Evolutionary conservation across 2,113 vertebrate species (phyloP).

Genomic region (Chaetodon trifascialis): DNA sequence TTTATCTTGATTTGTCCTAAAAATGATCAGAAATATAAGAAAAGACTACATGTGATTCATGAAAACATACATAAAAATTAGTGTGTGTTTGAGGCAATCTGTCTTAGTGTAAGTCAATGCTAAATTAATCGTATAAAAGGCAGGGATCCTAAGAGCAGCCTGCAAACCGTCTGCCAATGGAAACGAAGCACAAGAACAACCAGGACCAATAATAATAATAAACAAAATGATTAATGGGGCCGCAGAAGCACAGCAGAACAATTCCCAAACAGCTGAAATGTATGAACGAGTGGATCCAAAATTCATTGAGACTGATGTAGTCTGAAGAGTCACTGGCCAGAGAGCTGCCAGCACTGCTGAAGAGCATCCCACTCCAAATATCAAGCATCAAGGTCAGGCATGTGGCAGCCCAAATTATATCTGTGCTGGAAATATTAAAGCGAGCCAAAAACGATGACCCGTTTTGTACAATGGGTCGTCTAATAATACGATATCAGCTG

Average conservation of each 20-base stretch:
- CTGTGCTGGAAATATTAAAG: constrained; percentile 39
- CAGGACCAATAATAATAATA: constrained; percentile 12
- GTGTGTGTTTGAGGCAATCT: constrained; percentile 6
- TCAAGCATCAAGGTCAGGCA: constrained; percentile 59
- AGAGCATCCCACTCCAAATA: constrained; percentile 47
- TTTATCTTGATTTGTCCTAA: background rate
- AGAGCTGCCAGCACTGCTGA: constrained; percentile 44
- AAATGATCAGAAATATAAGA: background rate
- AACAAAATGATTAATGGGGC: constrained; percentile 2
- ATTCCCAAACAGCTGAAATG: constrained; percentile 33
- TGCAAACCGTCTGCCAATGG: constrained; percentile 1
- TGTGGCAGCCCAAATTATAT: constrained; percentile 50
- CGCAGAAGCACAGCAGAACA: constrained; percentile 5
- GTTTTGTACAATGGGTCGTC: constrained; percentile 44
- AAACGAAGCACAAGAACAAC: constrained; percentile 2
- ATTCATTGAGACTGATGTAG: constrained; percentile 32
- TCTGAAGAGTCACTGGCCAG: constrained; percentile 21
- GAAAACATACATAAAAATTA: background rate
- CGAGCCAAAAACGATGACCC: constrained; percentile 37
- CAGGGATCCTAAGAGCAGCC: background rate
- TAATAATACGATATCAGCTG: too few species aligned
- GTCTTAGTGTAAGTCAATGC: constrained; percentile 4
- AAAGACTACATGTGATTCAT: background rate
- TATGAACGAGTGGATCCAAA: constrained; percentile 26
- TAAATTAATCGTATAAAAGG: constrained; percentile 7